Percentiles rank a stretch among this genome's conserved stretches.
phyloP scores from a whole-genome alignment of 2,888 invertebrate genomes.

The Subacronicta megacephala region DNA sequence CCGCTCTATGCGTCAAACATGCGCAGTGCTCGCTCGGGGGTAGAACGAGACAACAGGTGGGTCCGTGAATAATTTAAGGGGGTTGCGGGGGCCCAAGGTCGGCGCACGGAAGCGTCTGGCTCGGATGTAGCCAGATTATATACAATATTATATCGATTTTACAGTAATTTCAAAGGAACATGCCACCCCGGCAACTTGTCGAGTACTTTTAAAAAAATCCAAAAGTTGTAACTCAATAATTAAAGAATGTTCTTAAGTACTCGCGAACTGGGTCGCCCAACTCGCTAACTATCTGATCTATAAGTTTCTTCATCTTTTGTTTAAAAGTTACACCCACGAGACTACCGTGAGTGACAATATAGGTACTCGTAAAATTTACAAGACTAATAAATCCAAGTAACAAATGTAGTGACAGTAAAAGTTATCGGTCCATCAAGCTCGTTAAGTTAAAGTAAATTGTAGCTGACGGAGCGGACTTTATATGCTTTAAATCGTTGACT shows the following conservation, averaged over 20 bases:
- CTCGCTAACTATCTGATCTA: constrained; percentile 14
- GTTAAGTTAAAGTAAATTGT: constrained; percentile 19
- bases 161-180: constrained; percentile 67
- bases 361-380: background rate
- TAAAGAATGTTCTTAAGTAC: constrained; percentile 35
- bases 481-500: constrained; percentile 26
- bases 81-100: constrained; percentile 79
- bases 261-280: constrained; percentile 31
- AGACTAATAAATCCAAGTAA: background rate
- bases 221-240: constrained; percentile 49
- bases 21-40: constrained; percentile 74
- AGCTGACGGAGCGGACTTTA: constrained; percentile 21
- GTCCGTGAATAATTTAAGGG: constrained; percentile 68
- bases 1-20: constrained; percentile 81
- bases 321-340: background rate
- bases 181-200: constrained; percentile 48
- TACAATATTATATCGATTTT: constrained; percentile 79
- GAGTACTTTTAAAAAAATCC: constrained; percentile 40
- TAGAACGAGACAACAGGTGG: constrained; percentile 82
- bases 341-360: background rate
- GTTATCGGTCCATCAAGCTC: constrained; percentile 13
- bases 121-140: constrained; percentile 80
- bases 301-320: constrained; percentile 14
- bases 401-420: constrained; percentile 9
- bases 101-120: constrained; percentile 87